Evolutionary conservation across 1,140 invertebrate genomes (phyloP), one percentile per base, ranked within the genome.

Genomic region (Plodia interpunctella): DNA sequence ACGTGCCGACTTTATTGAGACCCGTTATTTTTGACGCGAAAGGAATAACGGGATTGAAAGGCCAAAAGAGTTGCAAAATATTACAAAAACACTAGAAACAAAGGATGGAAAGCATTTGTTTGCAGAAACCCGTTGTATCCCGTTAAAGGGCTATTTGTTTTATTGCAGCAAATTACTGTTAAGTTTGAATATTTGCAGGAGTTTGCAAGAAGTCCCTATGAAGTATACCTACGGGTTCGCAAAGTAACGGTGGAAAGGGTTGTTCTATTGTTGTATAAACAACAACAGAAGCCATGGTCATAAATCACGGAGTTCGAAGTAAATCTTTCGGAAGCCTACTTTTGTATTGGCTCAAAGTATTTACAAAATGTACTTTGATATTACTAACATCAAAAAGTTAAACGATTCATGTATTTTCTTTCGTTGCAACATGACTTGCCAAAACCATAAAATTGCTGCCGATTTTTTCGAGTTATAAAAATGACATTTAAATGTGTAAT

Each of bases 41-140:
- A 72, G 59, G 65, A 62, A 59, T 65, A 74, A 78, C 66, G 62
- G 70, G 49, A 68, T 49, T 68, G 59, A 72, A 76, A 63, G 74
- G 70, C 71, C 66, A 64, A 78, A 83, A 83, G 78, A 83, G 80
- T 81, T 80, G 77, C 72, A 64, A 74, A 53, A 74, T 63, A 60
- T 73, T 64, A 63, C 66, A 78, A 76, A 78, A 69, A 80, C 75
- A 68, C 55, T 66, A 17, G 28, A 30, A 55, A 51, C 49, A 51
- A 20, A 32, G 30, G 30, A 32, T 32, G 30, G 21, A 25, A 25
- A 25, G 21, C 9, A 32, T 32, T 32, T 32, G 30, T 32, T 32
- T 32, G 20, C 49, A 51, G 17, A 51, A 51, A 75, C 57, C 59
- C 61, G 67, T 70, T 65, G 70, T 20, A 54, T 10, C 59, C 25